A percentile compares a stretch with the other conserved stretches of the same genome.
Conservation (phyloP, 37 sponge, comb jelly and placozoan genomes). For the Amphimedon queenslandica region DNA sequence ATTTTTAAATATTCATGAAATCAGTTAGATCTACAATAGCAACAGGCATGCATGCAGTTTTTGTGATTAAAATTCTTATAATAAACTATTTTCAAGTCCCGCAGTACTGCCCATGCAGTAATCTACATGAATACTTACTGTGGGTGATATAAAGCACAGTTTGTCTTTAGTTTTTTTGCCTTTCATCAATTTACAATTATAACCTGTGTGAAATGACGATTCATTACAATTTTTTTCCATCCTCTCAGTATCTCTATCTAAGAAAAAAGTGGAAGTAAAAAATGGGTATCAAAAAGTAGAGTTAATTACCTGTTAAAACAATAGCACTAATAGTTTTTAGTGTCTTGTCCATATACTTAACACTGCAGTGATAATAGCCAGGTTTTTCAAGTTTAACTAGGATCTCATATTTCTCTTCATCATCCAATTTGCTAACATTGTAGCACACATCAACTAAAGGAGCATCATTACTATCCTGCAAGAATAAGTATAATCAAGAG, state of each 20-base stretch:
- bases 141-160: constrained; percentile 41
- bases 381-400: constrained; percentile 29
- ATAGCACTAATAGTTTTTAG: too few species aligned
- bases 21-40: not conserved
- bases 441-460: constrained; percentile 7
- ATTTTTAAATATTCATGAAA: too few species aligned
- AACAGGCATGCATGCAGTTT: not conserved
- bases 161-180: constrained; percentile 11
- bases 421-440: not conserved
- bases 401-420: constrained; percentile 12
- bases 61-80: not conserved
- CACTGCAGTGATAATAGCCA: constrained; percentile 24
- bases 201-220: constrained; percentile 8
- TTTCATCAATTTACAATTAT: constrained; percentile 9
- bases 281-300: too few species aligned
- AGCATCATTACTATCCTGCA: constrained; percentile 7
- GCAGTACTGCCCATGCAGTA: not conserved
- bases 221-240: constrained; percentile 12
- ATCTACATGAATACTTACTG: constrained; percentile 7
- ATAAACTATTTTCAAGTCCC: too few species aligned
- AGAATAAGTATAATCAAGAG: too few species aligned
- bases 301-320: too few species aligned
- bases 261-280: not conserved
- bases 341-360: constrained; percentile 22
- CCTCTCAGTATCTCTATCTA: constrained; percentile 3